phyloP scores from a whole-genome alignment of 2,888 invertebrate species.

The Ecliptopera silaceata region DNA sequence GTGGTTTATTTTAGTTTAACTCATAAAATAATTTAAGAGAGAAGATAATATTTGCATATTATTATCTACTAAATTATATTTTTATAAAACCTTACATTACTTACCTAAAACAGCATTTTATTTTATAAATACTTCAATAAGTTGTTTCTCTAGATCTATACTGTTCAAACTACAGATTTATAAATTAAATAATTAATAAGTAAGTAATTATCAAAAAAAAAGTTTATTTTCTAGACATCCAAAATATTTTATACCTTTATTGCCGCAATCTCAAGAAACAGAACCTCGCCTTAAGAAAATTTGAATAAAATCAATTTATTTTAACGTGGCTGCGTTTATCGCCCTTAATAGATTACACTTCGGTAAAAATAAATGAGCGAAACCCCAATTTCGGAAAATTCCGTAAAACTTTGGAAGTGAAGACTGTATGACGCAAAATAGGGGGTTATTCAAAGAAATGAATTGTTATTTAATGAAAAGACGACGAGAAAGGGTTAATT shows the following conservation, averaged over 20 bases:
- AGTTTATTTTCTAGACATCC: no score
- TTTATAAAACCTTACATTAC: no score
- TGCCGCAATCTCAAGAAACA: slow-evolving; percentile 72
- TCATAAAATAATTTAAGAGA: no score
- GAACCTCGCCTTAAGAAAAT: slow-evolving; percentile 72
- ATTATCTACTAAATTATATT: no score
- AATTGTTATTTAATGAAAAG: slow-evolving; percentile 18
- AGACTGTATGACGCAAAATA: slow-evolving; percentile 29
- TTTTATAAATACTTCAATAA: no score
- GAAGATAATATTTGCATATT: no score
- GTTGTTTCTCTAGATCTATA: no score
- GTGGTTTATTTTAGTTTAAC: background rate
- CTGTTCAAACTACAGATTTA: no score
- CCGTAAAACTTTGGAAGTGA: slow-evolving; percentile 33
- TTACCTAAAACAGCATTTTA: no score
- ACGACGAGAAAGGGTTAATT: slow-evolving; percentile 25
- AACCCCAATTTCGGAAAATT: slow-evolving; percentile 40
- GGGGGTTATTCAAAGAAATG: slow-evolving; percentile 24
- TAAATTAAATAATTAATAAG: no score
- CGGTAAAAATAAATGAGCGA: slow-evolving; percentile 61
- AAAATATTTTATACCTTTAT: slow-evolving; percentile 25
- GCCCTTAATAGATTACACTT: slow-evolving; percentile 74
- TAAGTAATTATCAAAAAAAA: no score
- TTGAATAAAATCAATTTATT: slow-evolving; percentile 83
- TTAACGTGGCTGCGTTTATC: slow-evolving; percentile 75